phyloP scores from a whole-genome alignment of 2,888 invertebrate species.

The Chironomus riparius region DNA sequence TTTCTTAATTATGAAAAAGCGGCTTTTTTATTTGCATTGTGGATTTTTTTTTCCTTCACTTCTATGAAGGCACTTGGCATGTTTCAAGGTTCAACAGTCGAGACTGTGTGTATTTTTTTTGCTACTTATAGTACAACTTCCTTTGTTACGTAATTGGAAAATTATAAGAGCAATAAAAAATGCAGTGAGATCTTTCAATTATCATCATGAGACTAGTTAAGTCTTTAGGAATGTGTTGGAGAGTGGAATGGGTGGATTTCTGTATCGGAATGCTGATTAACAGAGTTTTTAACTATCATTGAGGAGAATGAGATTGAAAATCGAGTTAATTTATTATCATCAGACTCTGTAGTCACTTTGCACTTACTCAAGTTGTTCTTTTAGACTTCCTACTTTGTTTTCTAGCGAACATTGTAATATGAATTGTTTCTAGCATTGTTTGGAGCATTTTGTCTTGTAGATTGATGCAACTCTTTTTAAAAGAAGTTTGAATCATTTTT shows the following conservation, averaged over 20 bases:
- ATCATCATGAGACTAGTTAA: conserved; percentile 24
- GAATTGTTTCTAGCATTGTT: too few species aligned
- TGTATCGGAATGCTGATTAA: not conserved
- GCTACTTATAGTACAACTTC: not conserved
- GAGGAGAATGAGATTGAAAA: too few species aligned
- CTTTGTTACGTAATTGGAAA: conserved; percentile 18
- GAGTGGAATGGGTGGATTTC: not conserved
- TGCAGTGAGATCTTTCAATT: not conserved
- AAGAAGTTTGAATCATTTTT: too few species aligned
- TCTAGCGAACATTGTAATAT: too few species aligned
- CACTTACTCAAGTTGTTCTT: too few species aligned
- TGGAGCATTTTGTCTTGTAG: too few species aligned
- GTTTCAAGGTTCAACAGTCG: conserved; percentile 21
- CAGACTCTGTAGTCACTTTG: too few species aligned
- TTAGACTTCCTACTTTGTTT: too few species aligned
- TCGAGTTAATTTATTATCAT: too few species aligned
- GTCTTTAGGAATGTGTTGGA: not conserved
- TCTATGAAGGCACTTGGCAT: too few species aligned
- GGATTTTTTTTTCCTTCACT: not conserved
- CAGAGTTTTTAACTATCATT: too few species aligned
- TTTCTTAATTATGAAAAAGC: conserved; percentile 21
- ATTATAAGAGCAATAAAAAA: not conserved
- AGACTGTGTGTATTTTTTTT: not conserved
- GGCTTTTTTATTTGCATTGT: conserved; percentile 19
- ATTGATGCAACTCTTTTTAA: too few species aligned